Evolutionary conservation across 2,797 vertebrate species (phyloP), one percentile per base, ranked within the genome.

Genomic region (Coregonus sp.): DNA sequence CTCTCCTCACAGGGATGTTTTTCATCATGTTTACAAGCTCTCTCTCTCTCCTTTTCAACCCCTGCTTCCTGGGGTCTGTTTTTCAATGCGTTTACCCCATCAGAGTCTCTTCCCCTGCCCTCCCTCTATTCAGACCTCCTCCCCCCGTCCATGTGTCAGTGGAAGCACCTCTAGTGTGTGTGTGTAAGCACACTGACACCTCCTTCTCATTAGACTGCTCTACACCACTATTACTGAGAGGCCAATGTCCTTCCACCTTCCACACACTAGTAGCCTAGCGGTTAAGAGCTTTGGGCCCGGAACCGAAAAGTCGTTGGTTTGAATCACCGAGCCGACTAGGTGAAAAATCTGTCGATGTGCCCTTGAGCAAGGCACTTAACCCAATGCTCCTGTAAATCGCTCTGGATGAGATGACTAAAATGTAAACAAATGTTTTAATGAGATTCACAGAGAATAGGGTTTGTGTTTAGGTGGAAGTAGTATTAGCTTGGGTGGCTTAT

Each of bases 151-250:
- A 50, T 78, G 78, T 81, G 79, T 66, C 71, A 25, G 72, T 81
- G 80, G 72, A 78, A 80, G 76, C 76, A 69, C 73, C 72, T 18
- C 83, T 85, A 66, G 25, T 25, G 72, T 84, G 75, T 84, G 75
- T 88, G 81, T 81, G 84, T 73, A 77, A 74, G 76, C 78, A 76
- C 37, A 7, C 73, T 78, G 81, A 85, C 78, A 81, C 74, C 79
- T 71, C 75, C 80, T 69, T 73, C 69, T 84, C 79, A 84, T 82
- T 81, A 78, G 84, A 40, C 67, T 54, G 79, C 79, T 84, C 31
- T 52, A 76, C 68, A 5, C 75, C 77, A 73, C 75, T 83, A 83
- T 81, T 77, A 82, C 86, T 74, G 76, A 73, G 80, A 77, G 77
- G 75, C 77, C 81, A 75, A 59, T 59, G 66, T 73, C 84, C 75